Conservation (phyloP, 2,888 invertebrate species). For the Ichneumoninae sp. region DNA sequence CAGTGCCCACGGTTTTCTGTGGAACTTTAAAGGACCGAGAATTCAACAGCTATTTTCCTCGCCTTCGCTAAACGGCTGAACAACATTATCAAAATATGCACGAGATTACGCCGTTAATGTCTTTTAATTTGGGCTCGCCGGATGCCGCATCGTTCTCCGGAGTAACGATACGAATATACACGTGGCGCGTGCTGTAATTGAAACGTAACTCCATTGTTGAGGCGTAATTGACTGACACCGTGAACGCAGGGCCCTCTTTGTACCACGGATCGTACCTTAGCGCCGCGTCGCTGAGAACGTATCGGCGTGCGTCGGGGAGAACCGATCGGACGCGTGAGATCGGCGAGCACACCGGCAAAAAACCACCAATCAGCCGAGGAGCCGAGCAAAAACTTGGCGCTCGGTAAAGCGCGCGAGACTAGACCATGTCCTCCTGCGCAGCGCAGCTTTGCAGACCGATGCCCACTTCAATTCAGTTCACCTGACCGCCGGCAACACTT, state of each 20-base stretch:
- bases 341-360: conserved; percentile 72
- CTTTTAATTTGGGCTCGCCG: background rate
- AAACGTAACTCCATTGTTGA: conserved; percentile 83
- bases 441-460: conserved; percentile 48
- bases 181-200: conserved; percentile 78
- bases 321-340: conserved; percentile 74
- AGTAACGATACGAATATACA: background rate
- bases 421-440: conserved; percentile 33
- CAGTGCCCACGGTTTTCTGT: conserved; percentile 24
- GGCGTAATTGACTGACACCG: conserved; percentile 82
- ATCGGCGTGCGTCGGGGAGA: conserved; percentile 55
- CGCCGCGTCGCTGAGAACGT: conserved; percentile 61
- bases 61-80: conserved; percentile 25
- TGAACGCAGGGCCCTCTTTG: conserved; percentile 66
- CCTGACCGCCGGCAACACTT: conserved; percentile 45
- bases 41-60: conserved; percentile 31
- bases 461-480: conserved; percentile 54
- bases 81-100: conserved; percentile 23
- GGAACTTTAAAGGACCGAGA: conserved; percentile 45
- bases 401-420: conserved; percentile 67
- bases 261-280: conserved; percentile 61
- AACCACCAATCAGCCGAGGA: conserved; percentile 76
- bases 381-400: conserved; percentile 75
- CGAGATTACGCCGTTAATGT: background rate
- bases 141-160: background rate